Conservation (phyloP, 2,888 invertebrate genomes). For the Ceriagrion tenellum region DNA sequence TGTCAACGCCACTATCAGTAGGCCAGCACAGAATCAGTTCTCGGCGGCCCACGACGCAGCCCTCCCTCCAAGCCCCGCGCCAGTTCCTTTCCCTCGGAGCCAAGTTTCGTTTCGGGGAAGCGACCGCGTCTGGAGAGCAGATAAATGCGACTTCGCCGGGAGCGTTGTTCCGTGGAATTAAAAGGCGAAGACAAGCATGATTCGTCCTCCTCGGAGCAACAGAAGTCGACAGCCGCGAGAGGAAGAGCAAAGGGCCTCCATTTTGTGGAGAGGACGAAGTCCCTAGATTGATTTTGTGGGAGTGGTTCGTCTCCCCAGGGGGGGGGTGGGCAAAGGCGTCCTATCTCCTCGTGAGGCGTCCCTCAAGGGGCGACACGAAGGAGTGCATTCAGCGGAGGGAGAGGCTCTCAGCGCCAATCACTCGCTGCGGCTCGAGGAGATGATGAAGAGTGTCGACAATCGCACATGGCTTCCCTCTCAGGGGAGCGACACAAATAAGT, state of each 20-base stretch:
- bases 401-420: neutral
- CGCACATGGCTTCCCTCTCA: neutral
- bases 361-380: neutral
- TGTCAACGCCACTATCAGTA: neutral
- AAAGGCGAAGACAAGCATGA: neutral
- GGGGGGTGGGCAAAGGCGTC: neutral
- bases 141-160: neutral
- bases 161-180: conserved; percentile 12
- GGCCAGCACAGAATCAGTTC: neutral
- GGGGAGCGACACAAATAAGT: neutral
- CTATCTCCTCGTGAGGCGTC: neutral
- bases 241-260: neutral
- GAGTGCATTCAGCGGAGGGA: neutral
- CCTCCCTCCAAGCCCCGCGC: neutral
- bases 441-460: neutral
- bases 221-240: neutral
- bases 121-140: neutral
- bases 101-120: neutral
- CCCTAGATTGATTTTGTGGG: neutral
- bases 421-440: too few relatives aligned
- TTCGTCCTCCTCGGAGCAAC: conserved; percentile 7
- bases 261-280: neutral
- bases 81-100: neutral
- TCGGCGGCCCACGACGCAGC: neutral
- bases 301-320: neutral